phyloP scores from a whole-genome alignment of 2,113 vertebrate species.

The Pelmatolapia mariae region DNA sequence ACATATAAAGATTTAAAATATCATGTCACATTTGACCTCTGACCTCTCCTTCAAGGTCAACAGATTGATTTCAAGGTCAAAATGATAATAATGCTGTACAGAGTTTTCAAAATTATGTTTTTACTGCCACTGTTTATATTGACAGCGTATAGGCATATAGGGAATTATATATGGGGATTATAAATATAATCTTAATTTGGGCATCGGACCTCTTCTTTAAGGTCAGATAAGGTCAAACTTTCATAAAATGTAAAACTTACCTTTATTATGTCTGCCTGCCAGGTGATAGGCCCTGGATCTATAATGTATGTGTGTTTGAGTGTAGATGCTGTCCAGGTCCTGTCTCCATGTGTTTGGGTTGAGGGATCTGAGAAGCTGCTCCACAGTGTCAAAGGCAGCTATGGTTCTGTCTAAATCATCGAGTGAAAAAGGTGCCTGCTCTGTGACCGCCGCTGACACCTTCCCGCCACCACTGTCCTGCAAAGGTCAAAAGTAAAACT shows the following conservation, averaged over 20 bases:
- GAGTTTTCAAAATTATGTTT: background rate
- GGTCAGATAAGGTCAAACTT: background rate
- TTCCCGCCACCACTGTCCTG: conserved; percentile 34
- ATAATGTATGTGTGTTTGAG: conserved; percentile 76
- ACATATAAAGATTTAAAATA: background rate
- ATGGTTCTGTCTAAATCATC: conserved; percentile 85
- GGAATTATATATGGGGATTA: background rate
- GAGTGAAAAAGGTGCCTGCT: conserved; percentile 74
- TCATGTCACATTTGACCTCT: background rate
- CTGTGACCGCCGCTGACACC: conserved; percentile 73
- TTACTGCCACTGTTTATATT: background rate
- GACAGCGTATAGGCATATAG: background rate
- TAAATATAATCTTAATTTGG: background rate
- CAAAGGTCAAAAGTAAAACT: background rate
- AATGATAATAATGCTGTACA: background rate
- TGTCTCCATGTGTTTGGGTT: conserved; percentile 90
- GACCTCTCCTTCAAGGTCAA: background rate
- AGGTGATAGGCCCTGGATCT: conserved; percentile 83
- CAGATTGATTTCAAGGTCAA: background rate
- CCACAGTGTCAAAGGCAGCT: conserved; percentile 87
- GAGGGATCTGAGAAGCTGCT: conserved; percentile 84
- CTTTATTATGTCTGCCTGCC: conserved; percentile 82
- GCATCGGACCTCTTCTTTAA: background rate
- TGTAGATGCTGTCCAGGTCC: conserved; percentile 87
- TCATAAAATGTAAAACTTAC: conserved; percentile 54